A percentile compares a stretch with the other conserved stretches of the same genome.
Conservation (phyloP, 2,113 vertebrate species). For the Heterotis niloticus region DNA sequence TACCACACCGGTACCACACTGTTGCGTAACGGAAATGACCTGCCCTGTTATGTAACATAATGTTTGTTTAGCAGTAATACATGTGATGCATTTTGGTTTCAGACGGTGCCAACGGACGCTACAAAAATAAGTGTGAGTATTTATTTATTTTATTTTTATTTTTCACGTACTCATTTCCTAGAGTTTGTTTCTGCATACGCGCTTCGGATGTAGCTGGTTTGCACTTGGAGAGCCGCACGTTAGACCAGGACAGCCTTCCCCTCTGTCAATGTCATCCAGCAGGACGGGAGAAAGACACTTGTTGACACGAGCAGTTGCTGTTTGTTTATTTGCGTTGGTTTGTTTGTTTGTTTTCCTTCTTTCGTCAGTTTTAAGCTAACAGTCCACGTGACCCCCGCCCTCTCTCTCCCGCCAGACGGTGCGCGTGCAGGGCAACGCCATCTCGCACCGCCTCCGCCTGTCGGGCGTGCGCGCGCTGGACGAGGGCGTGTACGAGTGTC, state of each 20-base stretch:
- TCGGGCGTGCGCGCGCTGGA: slow-evolving; percentile 81
- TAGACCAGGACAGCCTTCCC: background rate
- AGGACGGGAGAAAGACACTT: too few species aligned
- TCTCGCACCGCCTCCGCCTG: slow-evolving; percentile 86
- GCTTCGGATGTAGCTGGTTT: too few species aligned
- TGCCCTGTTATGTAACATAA: too few species aligned
- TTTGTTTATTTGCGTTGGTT: background rate
- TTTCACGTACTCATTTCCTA: too few species aligned
- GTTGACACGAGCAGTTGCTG: background rate
- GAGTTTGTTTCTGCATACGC: too few species aligned
- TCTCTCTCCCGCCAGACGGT: slow-evolving; percentile 70
- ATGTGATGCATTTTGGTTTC: slow-evolving; percentile 50
- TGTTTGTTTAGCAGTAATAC: background rate
- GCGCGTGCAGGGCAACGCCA: slow-evolving; percentile 88
- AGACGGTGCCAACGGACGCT: slow-evolving; percentile 78
- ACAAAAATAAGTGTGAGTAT: slow-evolving; percentile 97
- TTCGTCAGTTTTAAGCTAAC: too few species aligned
- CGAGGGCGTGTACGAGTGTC: slow-evolving; percentile 87
- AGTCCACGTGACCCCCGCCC: too few species aligned
- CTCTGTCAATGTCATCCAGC: background rate
- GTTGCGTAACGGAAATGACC: too few species aligned
- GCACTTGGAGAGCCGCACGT: too few species aligned
- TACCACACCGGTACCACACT: background rate
- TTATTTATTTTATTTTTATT: slow-evolving; percentile 16
- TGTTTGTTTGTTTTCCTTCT: background rate